Evolutionary conservation across 1,140 invertebrate species (phyloP), one percentile per base, ranked within the genome.

Genomic region (Micrasema minimum): DNA sequence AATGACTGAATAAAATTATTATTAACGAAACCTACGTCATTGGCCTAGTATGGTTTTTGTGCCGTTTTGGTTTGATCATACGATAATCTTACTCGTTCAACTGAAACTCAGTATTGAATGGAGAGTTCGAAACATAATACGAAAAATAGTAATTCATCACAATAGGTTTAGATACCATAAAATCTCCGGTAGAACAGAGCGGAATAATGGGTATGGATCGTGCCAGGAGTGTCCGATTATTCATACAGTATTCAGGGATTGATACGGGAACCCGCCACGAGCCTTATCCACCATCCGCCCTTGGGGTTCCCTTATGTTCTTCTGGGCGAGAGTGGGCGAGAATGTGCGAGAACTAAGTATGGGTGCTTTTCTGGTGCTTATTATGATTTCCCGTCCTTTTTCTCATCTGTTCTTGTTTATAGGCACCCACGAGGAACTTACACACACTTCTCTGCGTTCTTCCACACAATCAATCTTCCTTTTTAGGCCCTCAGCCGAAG

Each of bases 381-480:
- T n/a, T n/a, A n/a, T n/a, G n/a, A n/a, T n/a, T n/a, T n/a, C n/a
- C n/a, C n/a, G n/a, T n/a, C n/a, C n/a, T n/a, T n/a, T n/a, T n/a
- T n/a, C n/a, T n/a, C n/a, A n/a, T n/a, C n/a, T n/a, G n/a, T n/a
- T n/a, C n/a, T n/a, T n/a, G n/a, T n/a, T n/a, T n/a, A n/a, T n/a
- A n/a, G n/a, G n/a, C n/a, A n/a, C 26, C 26, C 2, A 31, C 26
- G 26, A 31, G 50, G 20, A n/a, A 10, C 55, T 38, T 14, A 26
- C 51, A 7, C 5, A 20, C 23, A 31, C 38, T 23, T 23, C n/a
- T 38, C 37, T 41, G 35, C 9, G 16, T 14, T 7, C 14, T 16
- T n/a, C n/a, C 14, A 35, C 37, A 31, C 71, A 48, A 72, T 72
- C 59, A 72, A 72, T 72, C 71, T 68, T 72, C 55, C 50, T 59